Base-by-base conservation (phyloP, 2,888 invertebrate genomes). In the Siphonodentalium dalli region DNA sequence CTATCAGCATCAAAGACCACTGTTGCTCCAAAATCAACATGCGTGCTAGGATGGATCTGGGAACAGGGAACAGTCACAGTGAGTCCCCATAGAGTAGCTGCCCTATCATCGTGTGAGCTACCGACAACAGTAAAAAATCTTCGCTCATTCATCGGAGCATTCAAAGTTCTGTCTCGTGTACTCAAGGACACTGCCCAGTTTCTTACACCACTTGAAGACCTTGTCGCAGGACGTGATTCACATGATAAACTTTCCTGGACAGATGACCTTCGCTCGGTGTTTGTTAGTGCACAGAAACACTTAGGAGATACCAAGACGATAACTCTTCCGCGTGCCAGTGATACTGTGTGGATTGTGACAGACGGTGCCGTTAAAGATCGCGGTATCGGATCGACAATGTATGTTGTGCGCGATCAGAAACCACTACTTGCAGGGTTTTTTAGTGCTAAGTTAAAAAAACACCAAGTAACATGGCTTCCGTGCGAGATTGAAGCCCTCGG, bases 401-500 rank as follows among this genome's bases (percentile, higher is more conserved):
- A 56, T 33, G 34, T 34, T 15, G 5, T 18, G n/a, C 28, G 43
- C n/a, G 24, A 33, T 15, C 34, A 37, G 4, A 57, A 42, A 33
- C 37, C 26, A 15, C 34, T 2, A 18, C 28, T 56, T 7, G 45
- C 45, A 5, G 46, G 52, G 8, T 55, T 39, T 21, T 54, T 55
- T 38, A 34, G 18, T 9, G 49, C 54, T 8, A 54, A 55, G 20
- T 31, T 54, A 23, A 18, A 37, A 18, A n/a, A 33, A 26, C 39
- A 28, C n/a, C 55, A 58, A 42, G 38, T 38, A 11, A 40, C 23
- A 9, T 58, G 58, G 52, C 27, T 58, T 24, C 50, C 58, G 13
- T 58, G 56, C 42, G 56, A 56, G 34, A 34, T 57, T 13, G 55
- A 57, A 21, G 52, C 58, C 7, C 27, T 58, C 11, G n/a, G 23